Conservation (phyloP, 2,888 invertebrate species). For the Spodoptera littoralis region DNA sequence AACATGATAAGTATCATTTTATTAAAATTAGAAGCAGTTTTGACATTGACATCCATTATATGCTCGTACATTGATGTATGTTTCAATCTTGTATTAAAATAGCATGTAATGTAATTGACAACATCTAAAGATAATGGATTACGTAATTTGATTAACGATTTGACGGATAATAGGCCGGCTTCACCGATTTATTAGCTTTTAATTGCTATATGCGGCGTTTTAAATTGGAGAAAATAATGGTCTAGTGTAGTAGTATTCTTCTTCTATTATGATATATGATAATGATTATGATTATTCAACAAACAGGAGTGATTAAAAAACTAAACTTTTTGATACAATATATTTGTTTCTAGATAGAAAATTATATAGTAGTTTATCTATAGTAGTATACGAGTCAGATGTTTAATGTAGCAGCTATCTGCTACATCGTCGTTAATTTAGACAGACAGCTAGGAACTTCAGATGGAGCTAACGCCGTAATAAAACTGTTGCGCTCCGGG, state of each 20-base stretch:
- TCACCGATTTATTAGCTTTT: conserved; percentile 23
- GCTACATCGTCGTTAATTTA: conserved; percentile 57
- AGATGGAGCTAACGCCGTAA: conserved; percentile 59
- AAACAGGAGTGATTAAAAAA: too few relatives aligned
- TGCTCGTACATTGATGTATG: too few relatives aligned
- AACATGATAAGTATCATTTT: conserved; percentile 25
- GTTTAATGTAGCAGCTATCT: conserved; percentile 37
- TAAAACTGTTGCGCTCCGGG: conserved; percentile 69
- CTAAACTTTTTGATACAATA: background rate
- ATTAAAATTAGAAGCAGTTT: conserved; percentile 30
- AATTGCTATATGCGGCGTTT: conserved; percentile 1
- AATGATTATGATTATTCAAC: conserved; percentile 5
- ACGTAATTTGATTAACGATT: conserved; percentile 30
- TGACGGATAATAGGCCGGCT: conserved; percentile 17
- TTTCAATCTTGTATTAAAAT: background rate
- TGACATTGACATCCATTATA: conserved; percentile 23
- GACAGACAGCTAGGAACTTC: conserved; percentile 57
- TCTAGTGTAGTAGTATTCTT: too few relatives aligned
- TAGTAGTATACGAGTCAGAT: conserved; percentile 11
- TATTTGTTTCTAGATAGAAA: conserved; percentile 22
- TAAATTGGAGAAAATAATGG: background rate
- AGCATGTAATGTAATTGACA: conserved; percentile 14
- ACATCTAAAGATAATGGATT: conserved; percentile 19
- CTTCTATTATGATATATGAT: too few relatives aligned
- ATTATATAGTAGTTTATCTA: conserved; percentile 12